phyloP scores from a whole-genome alignment of 2,888 invertebrate genomes.

The Drosophila leonis region DNA sequence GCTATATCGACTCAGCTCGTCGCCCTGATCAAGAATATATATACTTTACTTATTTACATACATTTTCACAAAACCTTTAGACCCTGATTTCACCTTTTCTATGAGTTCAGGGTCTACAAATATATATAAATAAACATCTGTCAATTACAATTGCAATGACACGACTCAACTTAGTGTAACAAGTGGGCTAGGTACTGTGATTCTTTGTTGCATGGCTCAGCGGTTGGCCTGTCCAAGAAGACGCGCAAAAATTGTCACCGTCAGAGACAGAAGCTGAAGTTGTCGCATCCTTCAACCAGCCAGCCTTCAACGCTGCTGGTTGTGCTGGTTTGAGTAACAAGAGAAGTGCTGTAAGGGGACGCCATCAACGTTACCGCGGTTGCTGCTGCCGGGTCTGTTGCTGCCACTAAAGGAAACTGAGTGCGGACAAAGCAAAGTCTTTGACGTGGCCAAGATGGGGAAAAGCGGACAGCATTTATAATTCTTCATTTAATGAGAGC shows the following conservation, averaged over 20 bases:
- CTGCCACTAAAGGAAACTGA: constrained; percentile 56
- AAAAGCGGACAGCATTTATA: constrained; percentile 12
- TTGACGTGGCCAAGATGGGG: constrained; percentile 26
- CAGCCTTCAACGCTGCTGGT: constrained; percentile 4
- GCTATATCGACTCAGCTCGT: too few species aligned
- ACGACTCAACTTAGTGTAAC: background rate
- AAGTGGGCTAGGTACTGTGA: constrained; percentile 15
- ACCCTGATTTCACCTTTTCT: too few species aligned
- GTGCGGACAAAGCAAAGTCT: constrained; percentile 59
- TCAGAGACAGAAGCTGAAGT: constrained; percentile 55
- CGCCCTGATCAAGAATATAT: too few species aligned
- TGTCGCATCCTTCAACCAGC: constrained; percentile 3
- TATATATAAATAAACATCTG: too few species aligned
- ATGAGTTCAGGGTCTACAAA: too few species aligned
- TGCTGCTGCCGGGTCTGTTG: background rate
- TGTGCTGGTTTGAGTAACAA: background rate
- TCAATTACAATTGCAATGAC: background rate
- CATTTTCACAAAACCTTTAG: too few species aligned
- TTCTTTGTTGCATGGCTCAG: constrained; percentile 46
- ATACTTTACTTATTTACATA: too few species aligned
- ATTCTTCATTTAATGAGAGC: constrained; percentile 35
- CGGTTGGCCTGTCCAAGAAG: constrained; percentile 65
- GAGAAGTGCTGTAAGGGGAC: background rate
- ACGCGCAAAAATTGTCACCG: constrained; percentile 77
- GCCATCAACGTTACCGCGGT: background rate